Evolutionary conservation across 2,113 vertebrate genomes (phyloP).

Genomic region (Tachysurus vachellii): DNA sequence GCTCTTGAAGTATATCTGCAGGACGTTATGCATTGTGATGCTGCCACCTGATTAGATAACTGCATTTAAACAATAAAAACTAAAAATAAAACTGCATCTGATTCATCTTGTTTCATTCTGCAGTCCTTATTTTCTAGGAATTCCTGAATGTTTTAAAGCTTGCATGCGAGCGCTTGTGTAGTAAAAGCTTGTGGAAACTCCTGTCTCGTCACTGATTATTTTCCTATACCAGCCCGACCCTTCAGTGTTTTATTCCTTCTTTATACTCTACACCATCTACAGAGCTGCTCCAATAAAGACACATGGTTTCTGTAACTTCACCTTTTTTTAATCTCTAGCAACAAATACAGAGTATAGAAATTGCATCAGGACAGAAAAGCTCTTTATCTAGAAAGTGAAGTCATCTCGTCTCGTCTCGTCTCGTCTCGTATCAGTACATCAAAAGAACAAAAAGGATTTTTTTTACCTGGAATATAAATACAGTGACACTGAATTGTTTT

Average conservation of each 20-base stretch:
- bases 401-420: background rate
- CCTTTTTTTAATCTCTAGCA: background rate
- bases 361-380: background rate
- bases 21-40: background rate
- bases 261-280: background rate
- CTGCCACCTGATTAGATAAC: background rate
- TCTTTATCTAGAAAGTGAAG: slow-evolving; percentile 15
- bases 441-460: slow-evolving; percentile 22
- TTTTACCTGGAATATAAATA: slow-evolving; percentile 42
- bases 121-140: background rate
- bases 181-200: background rate
- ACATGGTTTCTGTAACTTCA: background rate
- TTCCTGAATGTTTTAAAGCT: background rate
- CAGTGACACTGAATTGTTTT: slow-evolving; percentile 26
- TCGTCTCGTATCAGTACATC: slow-evolving; percentile 31
- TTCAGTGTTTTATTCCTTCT: background rate
- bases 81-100: background rate
- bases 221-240: too few relatives aligned
- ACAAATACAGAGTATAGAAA: background rate
- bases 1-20: background rate
- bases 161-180: background rate
- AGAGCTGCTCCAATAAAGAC: background rate
- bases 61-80: background rate
- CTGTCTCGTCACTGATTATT: too few relatives aligned
- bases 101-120: background rate